phyloP scores from a whole-genome alignment of 2,888 invertebrate species.

The Clostera curtula region DNA sequence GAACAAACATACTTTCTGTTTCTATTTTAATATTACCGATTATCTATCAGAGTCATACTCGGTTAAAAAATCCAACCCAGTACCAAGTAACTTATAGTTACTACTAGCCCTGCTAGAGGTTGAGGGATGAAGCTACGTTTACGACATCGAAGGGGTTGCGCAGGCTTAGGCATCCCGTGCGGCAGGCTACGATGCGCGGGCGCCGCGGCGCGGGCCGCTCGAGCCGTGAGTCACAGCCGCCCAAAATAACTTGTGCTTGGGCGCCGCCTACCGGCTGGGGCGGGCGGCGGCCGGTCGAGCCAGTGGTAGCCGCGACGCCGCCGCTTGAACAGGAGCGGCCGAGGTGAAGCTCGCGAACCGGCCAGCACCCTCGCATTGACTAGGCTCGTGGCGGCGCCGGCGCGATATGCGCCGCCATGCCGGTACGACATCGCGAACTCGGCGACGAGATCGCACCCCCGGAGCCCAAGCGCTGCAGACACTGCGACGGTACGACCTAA shows the following conservation, averaged over 20 bases:
- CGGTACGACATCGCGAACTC: slow-evolving; percentile 75
- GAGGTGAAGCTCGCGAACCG: slow-evolving; percentile 51
- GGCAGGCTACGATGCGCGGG: slow-evolving; percentile 60
- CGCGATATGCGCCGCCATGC: slow-evolving; percentile 76
- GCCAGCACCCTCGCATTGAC: slow-evolving; percentile 48
- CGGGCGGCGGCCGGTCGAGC: slow-evolving; percentile 60
- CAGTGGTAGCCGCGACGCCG: slow-evolving; percentile 70
- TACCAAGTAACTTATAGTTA: too few relatives aligned
- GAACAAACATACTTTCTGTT: too few relatives aligned
- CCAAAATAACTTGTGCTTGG: slow-evolving; percentile 65
- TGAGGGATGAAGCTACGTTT: background rate
- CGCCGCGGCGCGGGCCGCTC: slow-evolving; percentile 54
- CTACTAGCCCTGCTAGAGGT: too few relatives aligned
- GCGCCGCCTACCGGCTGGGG: slow-evolving; percentile 73
- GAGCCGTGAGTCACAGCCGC: slow-evolving; percentile 66
- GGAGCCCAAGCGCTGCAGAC: slow-evolving; percentile 93
- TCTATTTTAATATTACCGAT: too few relatives aligned
- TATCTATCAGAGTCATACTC: too few relatives aligned
- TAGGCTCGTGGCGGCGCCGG: slow-evolving; percentile 64
- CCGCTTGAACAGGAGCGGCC: slow-evolving; percentile 65
- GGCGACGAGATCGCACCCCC: slow-evolving; percentile 77
- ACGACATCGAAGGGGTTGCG: slow-evolving; percentile 7
- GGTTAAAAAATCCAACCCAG: too few relatives aligned
- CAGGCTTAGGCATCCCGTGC: slow-evolving; percentile 38
- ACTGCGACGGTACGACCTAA: slow-evolving; percentile 89